A percentile compares a stretch with the other conserved stretches of the same genome.
phyloP scores from a whole-genome alignment of 1,140 invertebrate species.

The Phthorimaea operculella region DNA sequence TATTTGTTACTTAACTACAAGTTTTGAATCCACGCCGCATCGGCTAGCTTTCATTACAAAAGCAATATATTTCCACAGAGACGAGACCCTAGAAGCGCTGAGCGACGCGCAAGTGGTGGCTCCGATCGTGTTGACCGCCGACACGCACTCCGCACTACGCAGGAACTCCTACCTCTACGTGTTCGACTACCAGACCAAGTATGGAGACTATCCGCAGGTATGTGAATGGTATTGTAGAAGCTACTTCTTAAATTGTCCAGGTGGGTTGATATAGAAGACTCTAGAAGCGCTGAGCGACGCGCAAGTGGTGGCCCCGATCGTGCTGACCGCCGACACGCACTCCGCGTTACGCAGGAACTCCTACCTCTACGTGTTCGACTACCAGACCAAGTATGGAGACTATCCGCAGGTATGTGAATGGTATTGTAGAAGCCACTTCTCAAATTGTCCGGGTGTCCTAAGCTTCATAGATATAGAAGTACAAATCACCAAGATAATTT shows the following conservation, averaged over 20 bases:
- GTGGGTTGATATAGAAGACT: conserved; percentile 94
- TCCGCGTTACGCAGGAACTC: conserved; percentile 85
- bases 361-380: conserved; percentile 80
- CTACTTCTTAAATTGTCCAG: too few species aligned
- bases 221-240: conserved; percentile 24
- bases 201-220: conserved; percentile 90
- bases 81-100: conserved; percentile 93
- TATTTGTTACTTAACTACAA: too few species aligned
- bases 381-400: conserved; percentile 86
- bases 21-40: too few species aligned
- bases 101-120: conserved; percentile 94
- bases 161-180: conserved; percentile 91
- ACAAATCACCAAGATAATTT: too few species aligned
- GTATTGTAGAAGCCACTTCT: too few species aligned
- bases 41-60: too few species aligned
- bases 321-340: conserved; percentile 92
- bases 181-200: conserved; percentile 94
- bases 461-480: conserved; percentile 97
- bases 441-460: too few species aligned
- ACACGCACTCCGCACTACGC: conserved; percentile 87
- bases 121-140: conserved; percentile 90
- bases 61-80: conserved; percentile 66
- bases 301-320: conserved; percentile 90
- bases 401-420: conserved; percentile 81
- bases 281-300: conserved; percentile 94